Percentiles rank a stretch among this genome's conserved stretches.
Conservation (phyloP, 2,888 invertebrate genomes). For the Dicyrtomina minuta region DNA sequence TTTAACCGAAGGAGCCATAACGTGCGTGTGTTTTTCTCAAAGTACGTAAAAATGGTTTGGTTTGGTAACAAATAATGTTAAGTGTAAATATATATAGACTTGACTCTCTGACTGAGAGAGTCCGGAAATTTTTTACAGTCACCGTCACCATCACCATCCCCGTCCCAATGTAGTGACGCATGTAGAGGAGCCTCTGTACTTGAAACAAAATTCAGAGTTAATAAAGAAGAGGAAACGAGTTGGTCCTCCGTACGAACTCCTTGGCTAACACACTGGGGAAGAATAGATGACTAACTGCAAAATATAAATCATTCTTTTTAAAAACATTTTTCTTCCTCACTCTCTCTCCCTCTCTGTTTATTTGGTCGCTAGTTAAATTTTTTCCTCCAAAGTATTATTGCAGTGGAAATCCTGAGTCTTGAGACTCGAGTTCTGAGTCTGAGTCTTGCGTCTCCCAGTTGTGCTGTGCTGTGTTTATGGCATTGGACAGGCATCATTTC, state of each 20-base stretch:
- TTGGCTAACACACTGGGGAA: neutral
- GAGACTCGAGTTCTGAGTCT: neutral
- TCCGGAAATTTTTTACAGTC: neutral
- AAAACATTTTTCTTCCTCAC: neutral
- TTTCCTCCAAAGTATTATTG: neutral
- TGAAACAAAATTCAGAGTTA: neutral
- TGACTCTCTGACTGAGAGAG: too few species aligned
- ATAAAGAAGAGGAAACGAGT: slow-evolving; percentile 8
- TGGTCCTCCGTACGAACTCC: neutral
- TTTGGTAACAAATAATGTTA: too few species aligned
- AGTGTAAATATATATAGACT: too few species aligned
- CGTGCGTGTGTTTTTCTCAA: too few species aligned
- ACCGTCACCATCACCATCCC: neutral
- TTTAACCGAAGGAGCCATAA: too few species aligned
- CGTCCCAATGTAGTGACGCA: neutral
- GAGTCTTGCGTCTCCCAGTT: neutral
- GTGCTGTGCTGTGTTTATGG: too few species aligned
- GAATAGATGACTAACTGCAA: slow-evolving; percentile 14
- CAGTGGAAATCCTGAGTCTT: neutral
- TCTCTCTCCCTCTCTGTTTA: slow-evolving; percentile 3
- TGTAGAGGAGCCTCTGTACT: neutral
- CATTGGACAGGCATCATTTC: too few species aligned
- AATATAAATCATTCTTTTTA: slow-evolving; percentile 22
- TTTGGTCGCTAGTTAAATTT: neutral
- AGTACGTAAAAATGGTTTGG: too few species aligned